Evolutionary conservation across 2,113 vertebrate species (phyloP).

Genomic region (Nesogale talazaci): DNA sequence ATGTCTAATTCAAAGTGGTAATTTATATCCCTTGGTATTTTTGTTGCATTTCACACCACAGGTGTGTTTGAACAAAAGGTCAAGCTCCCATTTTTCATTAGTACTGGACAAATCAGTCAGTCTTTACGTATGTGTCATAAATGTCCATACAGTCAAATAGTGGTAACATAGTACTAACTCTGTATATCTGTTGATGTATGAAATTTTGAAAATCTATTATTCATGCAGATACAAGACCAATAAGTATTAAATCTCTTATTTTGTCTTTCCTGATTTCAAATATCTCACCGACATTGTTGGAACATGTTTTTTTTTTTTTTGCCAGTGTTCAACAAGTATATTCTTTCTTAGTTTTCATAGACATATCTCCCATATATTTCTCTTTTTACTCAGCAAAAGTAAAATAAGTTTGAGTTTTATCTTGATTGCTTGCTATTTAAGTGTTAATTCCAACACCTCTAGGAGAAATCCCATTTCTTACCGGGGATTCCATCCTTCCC

Average conservation of each 20-base stretch:
- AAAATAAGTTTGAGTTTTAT: no score
- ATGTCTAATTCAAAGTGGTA: constrained; percentile 33
- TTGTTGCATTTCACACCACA: background rate
- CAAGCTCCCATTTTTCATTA: background rate
- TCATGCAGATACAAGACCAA: background rate
- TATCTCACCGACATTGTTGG: background rate
- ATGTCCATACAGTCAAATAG: background rate
- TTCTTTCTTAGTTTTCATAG: background rate
- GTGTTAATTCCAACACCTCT: background rate
- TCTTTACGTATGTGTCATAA: background rate
- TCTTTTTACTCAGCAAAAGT: background rate
- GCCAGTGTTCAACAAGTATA: background rate
- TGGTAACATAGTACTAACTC: background rate
- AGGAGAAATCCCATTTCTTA: background rate
- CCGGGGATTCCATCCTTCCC: background rate
- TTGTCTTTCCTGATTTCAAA: background rate
- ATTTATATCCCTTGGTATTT: constrained; percentile 2
- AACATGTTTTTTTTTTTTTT: background rate
- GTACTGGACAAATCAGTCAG: background rate
- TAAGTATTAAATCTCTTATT: background rate
- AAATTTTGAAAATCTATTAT: no score
- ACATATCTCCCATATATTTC: background rate
- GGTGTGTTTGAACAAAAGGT: background rate
- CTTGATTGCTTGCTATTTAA: background rate
- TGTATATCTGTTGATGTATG: background rate